Conservation (phyloP, 2,113 vertebrate genomes). For the Porphyrio hochstetteri region DNA sequence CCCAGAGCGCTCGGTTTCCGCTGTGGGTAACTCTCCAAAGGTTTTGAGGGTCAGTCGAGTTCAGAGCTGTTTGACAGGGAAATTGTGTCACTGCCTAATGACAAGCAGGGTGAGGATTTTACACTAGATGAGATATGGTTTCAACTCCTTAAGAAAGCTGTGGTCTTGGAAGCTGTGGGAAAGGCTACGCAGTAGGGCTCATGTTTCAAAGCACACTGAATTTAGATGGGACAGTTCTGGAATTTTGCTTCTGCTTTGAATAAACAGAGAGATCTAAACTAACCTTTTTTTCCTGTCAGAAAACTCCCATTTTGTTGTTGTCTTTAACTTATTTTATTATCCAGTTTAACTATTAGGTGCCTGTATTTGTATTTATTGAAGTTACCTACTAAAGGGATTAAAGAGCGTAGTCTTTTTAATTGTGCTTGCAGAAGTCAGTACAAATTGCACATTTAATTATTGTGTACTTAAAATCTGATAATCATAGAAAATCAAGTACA, state of each 20-base stretch:
- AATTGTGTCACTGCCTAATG: background rate
- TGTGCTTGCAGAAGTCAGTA: conserved; percentile 61
- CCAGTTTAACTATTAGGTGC: background rate
- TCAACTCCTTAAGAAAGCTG: background rate
- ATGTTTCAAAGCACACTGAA: background rate
- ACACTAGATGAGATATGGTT: background rate
- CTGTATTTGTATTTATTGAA: conserved; percentile 27
- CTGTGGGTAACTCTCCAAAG: background rate
- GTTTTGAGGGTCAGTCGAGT: background rate
- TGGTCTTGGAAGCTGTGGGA: background rate
- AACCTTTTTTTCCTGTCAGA: background rate
- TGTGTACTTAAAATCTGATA: conserved; percentile 65
- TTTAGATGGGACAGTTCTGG: background rate
- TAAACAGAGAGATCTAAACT: background rate
- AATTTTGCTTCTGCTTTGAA: background rate
- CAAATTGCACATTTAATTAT: conserved; percentile 75
- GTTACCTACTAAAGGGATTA: conserved; percentile 20
- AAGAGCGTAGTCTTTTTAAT: conserved; percentile 45
- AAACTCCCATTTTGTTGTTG: background rate
- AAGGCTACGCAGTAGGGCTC: background rate
- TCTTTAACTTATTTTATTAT: background rate
- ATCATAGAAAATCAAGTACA: conserved; percentile 73
- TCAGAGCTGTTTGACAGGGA: background rate
- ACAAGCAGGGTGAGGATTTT: background rate
- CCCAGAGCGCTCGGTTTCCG: background rate